Evolutionary conservation across 2,113 vertebrate genomes (phyloP).

Genomic region (rabbit (Oryctolagus cuniculus)): mOryCun1.1 NC_091439.1:25198501-25199000

Average conservation of each 20-base stretch:
- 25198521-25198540: no score
- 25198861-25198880: neutral
- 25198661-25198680: neutral
- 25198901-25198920: neutral
- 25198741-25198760: neutral
- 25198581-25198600: neutral
- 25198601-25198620: neutral
- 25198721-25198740: neutral
- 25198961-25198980: neutral
- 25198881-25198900: neutral
- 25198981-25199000: neutral
- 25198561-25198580: neutral
- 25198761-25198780: neutral
- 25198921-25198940: constrained; percentile 11
- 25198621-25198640: neutral
- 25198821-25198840: neutral
- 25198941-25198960: neutral
- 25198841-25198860: neutral
- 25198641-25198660: neutral
- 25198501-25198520: no score
- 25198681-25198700: neutral
- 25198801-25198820: neutral
- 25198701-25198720: neutral
- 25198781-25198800: neutral
- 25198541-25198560: neutral